Conservation (phyloP, 2,113 vertebrate species). For the Microcebus jonahi region DNA sequence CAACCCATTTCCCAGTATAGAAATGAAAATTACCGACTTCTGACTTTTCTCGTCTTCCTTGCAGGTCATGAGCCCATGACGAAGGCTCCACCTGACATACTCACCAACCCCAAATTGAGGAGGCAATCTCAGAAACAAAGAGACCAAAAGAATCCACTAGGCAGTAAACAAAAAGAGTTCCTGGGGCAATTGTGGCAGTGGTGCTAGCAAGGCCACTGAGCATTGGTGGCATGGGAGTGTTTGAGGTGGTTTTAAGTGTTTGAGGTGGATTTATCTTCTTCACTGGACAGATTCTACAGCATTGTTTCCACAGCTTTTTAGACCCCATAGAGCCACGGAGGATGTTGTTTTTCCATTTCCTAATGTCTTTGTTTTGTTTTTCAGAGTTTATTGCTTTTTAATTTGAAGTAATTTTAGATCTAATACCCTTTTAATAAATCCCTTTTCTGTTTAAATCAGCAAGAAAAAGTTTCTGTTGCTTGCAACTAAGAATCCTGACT, state of each 20-base stretch:
- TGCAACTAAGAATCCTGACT: background rate
- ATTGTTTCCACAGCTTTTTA: background rate
- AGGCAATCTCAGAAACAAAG: background rate
- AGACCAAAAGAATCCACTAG: background rate
- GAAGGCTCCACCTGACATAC: background rate
- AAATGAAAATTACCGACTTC: background rate
- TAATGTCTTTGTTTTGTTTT: background rate
- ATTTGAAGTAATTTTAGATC: slow-evolving; percentile 13
- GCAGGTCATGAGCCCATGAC: background rate
- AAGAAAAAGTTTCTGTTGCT: slow-evolving; percentile 2
- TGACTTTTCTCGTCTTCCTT: background rate
- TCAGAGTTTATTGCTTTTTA: background rate
- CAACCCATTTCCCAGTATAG: background rate
- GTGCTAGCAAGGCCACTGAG: background rate
- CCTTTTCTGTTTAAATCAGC: background rate
- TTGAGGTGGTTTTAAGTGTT: background rate
- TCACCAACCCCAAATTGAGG: background rate
- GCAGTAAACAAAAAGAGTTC: background rate
- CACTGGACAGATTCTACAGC: background rate
- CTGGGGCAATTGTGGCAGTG: background rate
- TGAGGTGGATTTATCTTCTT: background rate
- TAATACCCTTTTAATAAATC: background rate
- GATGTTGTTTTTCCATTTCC: background rate
- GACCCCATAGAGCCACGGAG: background rate
- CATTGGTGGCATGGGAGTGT: too few species aligned